These are phyloP conservation scores for Sycophila texana DNA, from an alignment of 2,888 invertebrate species.

Conservation along the genomic window DNA sequence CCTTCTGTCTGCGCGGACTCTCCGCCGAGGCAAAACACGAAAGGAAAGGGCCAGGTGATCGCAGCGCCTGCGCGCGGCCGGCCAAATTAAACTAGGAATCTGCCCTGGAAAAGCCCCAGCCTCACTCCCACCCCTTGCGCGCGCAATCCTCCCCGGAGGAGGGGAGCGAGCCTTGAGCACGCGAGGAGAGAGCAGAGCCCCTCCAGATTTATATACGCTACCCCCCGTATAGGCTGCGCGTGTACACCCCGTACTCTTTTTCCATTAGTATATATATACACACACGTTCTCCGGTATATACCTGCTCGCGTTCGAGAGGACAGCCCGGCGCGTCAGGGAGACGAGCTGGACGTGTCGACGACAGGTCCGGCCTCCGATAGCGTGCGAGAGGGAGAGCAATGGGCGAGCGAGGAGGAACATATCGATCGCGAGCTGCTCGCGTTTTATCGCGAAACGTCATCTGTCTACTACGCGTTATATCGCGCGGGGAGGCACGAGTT, in stretches of 20 bases:
- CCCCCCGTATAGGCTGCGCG: not conserved
- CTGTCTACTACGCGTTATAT: not conserved
- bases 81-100: slow-evolving; percentile 1
- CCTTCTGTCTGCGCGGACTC: too few relatives aligned
- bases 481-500: not conserved
- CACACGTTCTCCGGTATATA: too few relatives aligned
- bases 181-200: not conserved
- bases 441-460: slow-evolving; percentile 26
- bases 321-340: too few relatives aligned
- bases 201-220: not conserved
- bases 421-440: slow-evolving; percentile 5
- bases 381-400: not conserved
- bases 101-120: not conserved
- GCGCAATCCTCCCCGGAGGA: slow-evolving; percentile 1
- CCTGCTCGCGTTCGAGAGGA: too few relatives aligned
- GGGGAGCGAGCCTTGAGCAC: not conserved
- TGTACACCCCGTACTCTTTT: too few relatives aligned
- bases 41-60: not conserved
- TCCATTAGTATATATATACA: not conserved
- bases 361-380: not conserved
- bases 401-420: not conserved
- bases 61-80: not conserved
- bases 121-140: slow-evolving; percentile 6
- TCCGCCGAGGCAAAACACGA: not conserved
- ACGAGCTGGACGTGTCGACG: not conserved